Evolutionary conservation across 2,113 vertebrate species (phyloP), one percentile per base, ranked within the genome.

Genomic region (Oceanodroma tethys): DNA sequence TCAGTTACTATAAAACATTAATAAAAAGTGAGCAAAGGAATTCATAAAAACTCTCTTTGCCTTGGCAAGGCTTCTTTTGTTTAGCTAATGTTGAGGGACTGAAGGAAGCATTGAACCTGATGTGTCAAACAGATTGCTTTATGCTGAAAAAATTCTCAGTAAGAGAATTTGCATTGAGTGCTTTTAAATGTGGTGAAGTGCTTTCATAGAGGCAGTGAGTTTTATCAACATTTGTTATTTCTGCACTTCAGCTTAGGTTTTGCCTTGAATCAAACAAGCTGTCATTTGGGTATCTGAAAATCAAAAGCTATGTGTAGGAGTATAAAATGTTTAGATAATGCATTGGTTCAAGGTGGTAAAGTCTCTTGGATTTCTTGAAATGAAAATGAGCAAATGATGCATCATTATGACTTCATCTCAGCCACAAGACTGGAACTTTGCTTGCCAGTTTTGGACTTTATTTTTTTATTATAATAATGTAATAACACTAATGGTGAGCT

Each of bases 161-260:
- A 53, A 62, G 29, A 92, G 62, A 97, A 96, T 89, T 89, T 95
- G 32, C 68, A 97, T 92, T 80, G 90, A 86, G n/a, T 93, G 48
- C 10, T 86, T 97, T 94, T 87, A 36, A 93, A 84, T 14, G 7
- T 55, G 76, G 29, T 67, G 78, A 95, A 74, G 58, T 90, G 68
- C 60, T 97, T 94, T 89, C 66, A 23, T 55, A 87, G 94, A 36
- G 65, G 53, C 79, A 78, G 59, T 34, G 75, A 73, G 47, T 68
- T 94, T 78, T 92, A 81, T 93, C 58, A 95, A 47, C 45, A 43
- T 95, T 93, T 95, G 32, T 84, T 97, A 88, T 95, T 88, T 80
- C 56, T 88, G 45, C n/a, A 38, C 52, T 70, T 60, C 68, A 79
- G 47, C 72, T 90, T 89, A 81, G 62, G 13, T 87, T 96, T 93